A percentile compares a stretch with the other conserved stretches of the same genome.
Conservation (phyloP, 2,113 vertebrate species). For the Cygnus buccinator region DNA sequence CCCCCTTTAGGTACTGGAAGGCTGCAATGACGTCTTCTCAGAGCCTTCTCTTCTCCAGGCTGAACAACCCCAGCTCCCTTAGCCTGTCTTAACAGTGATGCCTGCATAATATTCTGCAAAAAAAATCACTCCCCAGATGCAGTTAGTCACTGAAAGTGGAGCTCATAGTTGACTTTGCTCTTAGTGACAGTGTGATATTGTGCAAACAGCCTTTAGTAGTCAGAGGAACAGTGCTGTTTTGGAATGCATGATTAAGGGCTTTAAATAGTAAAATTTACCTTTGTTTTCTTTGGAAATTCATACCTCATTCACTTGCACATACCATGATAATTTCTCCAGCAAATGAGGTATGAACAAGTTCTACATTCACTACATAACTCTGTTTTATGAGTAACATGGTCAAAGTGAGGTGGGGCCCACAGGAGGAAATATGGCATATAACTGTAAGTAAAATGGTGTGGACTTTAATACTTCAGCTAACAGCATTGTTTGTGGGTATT, state of each 20-base stretch:
- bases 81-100: too few species aligned
- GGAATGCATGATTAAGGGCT: neutral
- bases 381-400: neutral
- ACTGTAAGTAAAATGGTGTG: neutral
- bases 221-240: neutral
- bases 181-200: neutral
- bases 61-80: too few species aligned
- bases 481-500: fast-evolving
- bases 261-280: neutral
- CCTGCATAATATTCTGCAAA: neutral
- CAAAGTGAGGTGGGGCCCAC: neutral
- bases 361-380: neutral
- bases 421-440: neutral
- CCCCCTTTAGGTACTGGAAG: too few species aligned
- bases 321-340: neutral
- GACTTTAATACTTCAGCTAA: neutral
- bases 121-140: neutral
- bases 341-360: neutral
- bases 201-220: neutral
- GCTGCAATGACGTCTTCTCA: too few species aligned
- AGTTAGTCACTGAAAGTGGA: neutral
- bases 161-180: neutral
- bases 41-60: too few species aligned
- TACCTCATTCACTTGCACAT: neutral
- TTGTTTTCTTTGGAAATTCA: neutral